Evolutionary conservation across 2,888 invertebrate species (phyloP).

Genomic region (Galerucella nymphaeae): DNA sequence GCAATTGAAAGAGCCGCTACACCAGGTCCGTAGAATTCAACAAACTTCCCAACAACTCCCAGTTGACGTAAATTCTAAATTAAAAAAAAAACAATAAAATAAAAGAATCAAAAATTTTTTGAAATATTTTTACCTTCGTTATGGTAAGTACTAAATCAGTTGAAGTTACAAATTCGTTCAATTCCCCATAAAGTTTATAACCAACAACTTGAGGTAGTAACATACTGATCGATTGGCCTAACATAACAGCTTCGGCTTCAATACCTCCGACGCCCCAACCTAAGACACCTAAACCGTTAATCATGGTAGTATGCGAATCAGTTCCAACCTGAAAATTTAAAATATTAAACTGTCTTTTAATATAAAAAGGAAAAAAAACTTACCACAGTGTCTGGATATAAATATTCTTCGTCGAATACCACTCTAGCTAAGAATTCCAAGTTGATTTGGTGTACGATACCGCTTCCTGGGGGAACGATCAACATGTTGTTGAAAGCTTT

Average conservation of each 20-base stretch:
- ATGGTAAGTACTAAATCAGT: conserved; percentile 98
- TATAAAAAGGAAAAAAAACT: conserved; percentile 36
- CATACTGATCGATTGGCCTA: conserved; percentile 98
- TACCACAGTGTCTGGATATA: conserved; percentile 81
- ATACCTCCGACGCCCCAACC: conserved; percentile 98
- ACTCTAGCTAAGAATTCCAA: conserved; percentile 93
- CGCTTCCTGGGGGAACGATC: conserved; percentile 97
- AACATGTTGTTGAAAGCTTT: conserved; percentile 95
- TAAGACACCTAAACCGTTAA: conserved; percentile 94
- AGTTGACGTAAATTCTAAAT: conserved; percentile 80
- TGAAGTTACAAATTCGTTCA: conserved; percentile 88
- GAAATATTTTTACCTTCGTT: conserved; percentile 79
- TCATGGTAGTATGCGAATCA: conserved; percentile 99
- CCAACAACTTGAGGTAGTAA: conserved; percentile 95
- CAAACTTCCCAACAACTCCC: conserved; percentile 98
- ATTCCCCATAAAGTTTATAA: conserved; percentile 84
- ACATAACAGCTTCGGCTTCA: conserved; percentile 99
- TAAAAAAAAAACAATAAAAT: conserved; percentile 25
- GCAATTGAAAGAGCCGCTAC: conserved; percentile 92
- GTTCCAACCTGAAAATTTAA: conserved; percentile 79
- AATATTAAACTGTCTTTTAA: background rate
- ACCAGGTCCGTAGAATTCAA: conserved; percentile 98
- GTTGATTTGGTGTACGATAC: conserved; percentile 99
- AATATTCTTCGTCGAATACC: conserved; percentile 77
- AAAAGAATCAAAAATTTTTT: conserved; percentile 12